Evolutionary conservation across 1,140 invertebrate species (phyloP).

Genomic region (Calliopsis andreniformis): DNA sequence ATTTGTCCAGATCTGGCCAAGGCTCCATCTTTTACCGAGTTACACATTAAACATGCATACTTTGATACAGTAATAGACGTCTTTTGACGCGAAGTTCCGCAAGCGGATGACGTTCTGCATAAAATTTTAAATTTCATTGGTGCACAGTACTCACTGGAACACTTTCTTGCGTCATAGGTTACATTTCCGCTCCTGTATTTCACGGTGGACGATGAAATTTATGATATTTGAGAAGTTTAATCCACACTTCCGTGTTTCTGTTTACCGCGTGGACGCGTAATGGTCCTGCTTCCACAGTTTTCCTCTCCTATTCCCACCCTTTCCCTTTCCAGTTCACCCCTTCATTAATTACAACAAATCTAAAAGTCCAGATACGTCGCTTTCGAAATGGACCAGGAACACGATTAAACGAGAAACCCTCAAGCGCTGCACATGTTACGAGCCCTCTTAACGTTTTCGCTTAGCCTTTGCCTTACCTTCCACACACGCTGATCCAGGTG

Average conservation of each 20-base stretch:
- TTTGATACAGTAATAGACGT: neutral
- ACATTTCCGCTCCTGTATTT: neutral
- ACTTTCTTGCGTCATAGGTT: neutral
- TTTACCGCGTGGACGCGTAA: neutral
- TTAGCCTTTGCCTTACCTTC: neutral
- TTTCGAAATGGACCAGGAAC: neutral
- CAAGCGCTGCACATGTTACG: neutral
- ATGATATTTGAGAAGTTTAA: neutral
- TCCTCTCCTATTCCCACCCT: too few species aligned
- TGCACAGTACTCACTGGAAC: neutral
- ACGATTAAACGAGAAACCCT: constrained; percentile 30
- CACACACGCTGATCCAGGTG: constrained; percentile 20
- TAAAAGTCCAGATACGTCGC: neutral
- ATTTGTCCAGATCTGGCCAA: constrained; percentile 6
- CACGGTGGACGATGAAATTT: neutral
- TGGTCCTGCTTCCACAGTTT: neutral
- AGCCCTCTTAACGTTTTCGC: too few species aligned
- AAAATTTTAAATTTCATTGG: constrained; percentile 9
- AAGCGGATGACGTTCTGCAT: too few species aligned
- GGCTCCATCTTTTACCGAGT: neutral
- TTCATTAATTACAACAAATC: constrained; percentile 30
- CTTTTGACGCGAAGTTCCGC: neutral
- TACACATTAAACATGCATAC: neutral
- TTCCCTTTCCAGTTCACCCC: neutral
- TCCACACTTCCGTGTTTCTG: neutral